These are phyloP conservation scores for Drosophila oshimai DNA, from an alignment of 1,140 invertebrate species.

Conservation along the genomic window DNA sequence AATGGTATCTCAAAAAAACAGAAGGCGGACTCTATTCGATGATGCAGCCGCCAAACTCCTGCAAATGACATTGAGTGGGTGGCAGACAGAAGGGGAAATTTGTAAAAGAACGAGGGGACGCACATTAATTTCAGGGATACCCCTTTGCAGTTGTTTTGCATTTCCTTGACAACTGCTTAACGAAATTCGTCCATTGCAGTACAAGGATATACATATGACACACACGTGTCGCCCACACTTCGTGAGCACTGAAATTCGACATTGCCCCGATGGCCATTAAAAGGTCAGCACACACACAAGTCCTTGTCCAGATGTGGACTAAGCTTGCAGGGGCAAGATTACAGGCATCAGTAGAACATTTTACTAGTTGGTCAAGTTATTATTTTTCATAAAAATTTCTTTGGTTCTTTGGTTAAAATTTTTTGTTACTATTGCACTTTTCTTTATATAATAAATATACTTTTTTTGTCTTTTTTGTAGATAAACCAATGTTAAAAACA, in stretches of 20 bases:
- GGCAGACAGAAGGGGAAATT: slow-evolving; percentile 1
- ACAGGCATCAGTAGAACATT: no score
- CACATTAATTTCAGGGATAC: slow-evolving; percentile 59
- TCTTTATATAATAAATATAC: no score
- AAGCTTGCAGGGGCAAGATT: neutral
- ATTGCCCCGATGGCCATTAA: slow-evolving; percentile 21
- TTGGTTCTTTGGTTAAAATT: no score
- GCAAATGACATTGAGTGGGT: slow-evolving; percentile 63
- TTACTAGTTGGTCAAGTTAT: no score
- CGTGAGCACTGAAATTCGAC: slow-evolving; percentile 9
- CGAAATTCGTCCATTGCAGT: neutral
- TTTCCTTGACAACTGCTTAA: slow-evolving; percentile 33
- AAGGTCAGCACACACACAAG: slow-evolving; percentile 19
- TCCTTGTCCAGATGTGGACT: slow-evolving; percentile 16
- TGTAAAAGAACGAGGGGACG: neutral
- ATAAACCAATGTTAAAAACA: no score
- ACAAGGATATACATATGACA: slow-evolving; percentile 34
- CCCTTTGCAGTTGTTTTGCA: slow-evolving; percentile 9
- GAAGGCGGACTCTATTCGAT: slow-evolving; percentile 13
- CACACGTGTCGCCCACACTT: slow-evolving; percentile 26
- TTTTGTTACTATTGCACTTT: no score
- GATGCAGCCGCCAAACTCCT: slow-evolving; percentile 28
- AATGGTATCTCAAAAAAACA: no score
- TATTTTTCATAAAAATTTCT: no score
- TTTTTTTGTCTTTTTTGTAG: no score